A percentile compares a stretch with the other conserved stretches of the same genome.
Conservation (phyloP, 2,888 invertebrate species). For the Villa cingulata region DNA sequence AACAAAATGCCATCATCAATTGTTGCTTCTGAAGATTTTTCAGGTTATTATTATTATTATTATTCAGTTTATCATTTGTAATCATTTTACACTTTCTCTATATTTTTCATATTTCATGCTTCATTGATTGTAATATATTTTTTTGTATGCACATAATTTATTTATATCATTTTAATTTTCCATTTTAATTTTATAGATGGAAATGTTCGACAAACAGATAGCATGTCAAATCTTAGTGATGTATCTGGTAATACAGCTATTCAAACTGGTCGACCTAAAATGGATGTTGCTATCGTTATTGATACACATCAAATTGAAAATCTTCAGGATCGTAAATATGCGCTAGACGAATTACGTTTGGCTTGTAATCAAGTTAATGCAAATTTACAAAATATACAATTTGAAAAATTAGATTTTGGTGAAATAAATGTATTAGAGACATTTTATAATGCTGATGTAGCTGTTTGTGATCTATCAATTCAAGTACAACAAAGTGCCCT, state of each 20-base stretch:
- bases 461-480: constrained; percentile 85
- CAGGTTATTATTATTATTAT: constrained; percentile 8
- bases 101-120: neutral
- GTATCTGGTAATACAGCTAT: constrained; percentile 41
- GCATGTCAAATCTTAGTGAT: constrained; percentile 45
- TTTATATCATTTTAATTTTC: neutral
- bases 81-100: too few species aligned
- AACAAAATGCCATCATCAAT: constrained; percentile 9
- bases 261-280: constrained; percentile 44
- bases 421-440: constrained; percentile 88
- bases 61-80: neutral
- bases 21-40: constrained; percentile 8
- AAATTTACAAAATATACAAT: constrained; percentile 75
- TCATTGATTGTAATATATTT: neutral
- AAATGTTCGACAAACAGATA: constrained; percentile 14
- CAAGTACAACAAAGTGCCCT: constrained; percentile 85
- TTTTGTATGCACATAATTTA: neutral
- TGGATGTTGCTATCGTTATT: constrained; percentile 82
- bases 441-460: constrained; percentile 98
- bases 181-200: constrained; percentile 8
- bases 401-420: constrained; percentile 95
- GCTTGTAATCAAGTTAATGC: constrained; percentile 68
- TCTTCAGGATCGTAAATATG: constrained; percentile 60
- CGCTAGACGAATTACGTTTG: constrained; percentile 70
- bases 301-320: constrained; percentile 60